Evolutionary conservation across 2,113 vertebrate genomes (phyloP), one percentile per base, ranked within the genome.

Genomic region (Uria aalge): DNA sequence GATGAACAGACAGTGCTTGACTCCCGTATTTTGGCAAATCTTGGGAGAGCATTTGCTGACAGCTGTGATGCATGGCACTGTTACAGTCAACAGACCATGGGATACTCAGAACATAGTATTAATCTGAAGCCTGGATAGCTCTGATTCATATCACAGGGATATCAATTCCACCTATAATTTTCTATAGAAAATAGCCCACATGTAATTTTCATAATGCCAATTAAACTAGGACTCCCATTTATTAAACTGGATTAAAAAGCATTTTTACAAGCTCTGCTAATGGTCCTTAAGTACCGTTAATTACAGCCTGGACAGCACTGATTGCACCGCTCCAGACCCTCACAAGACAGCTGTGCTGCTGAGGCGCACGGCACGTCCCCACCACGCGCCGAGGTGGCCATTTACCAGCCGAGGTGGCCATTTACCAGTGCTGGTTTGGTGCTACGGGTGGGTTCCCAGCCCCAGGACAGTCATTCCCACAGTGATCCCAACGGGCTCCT

Each of bases 381-480:
- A 8, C 19, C 27, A 8, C 5, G 0, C 8, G 5, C 30, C 3
- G 2, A 13, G 13, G 7, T 1, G 0, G 3, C 1, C 5, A 5
- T 6, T 60, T 7, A 15, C 21, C 3, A 19, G 26, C 1, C 3
- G 2, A 13, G 13, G 7, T 1, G 0, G 3, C 1, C 5, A 5
- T 6, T 60, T 7, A 15, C 21, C 3, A 19, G 26, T 1, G 1
- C 52, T 9, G 23, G 24, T 15, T 36, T 11, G 29, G 50, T 15
- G 24, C 71, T 17, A 24, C 26, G 14, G 43, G 8, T 29, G 26
- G 16, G 30, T 41, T 27, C 36, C 64, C 43, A 23, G 1, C 9
- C 11, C 21, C 18, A 2, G 36, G 16, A 30, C 43, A 7, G 48
- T 0, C 16, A 4, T 3, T 8, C 14, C 26, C 56, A 27, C 41